Evolutionary conservation across 2,113 vertebrate genomes (phyloP).

Genomic region (Silurus glanis): DNA sequence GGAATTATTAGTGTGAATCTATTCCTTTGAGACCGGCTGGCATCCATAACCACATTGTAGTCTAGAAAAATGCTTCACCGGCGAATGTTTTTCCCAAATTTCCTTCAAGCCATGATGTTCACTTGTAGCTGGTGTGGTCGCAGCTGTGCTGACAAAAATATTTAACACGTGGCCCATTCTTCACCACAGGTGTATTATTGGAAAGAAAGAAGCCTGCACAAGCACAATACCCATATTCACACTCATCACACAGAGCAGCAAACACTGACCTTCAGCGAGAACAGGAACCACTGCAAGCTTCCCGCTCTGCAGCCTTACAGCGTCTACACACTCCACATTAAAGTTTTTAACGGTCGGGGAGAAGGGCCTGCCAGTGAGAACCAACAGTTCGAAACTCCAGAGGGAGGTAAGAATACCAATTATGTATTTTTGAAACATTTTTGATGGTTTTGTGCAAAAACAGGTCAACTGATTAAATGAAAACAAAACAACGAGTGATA

Average conservation of each 20-base stretch:
- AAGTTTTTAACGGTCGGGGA: conserved; percentile 87
- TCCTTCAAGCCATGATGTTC: background rate
- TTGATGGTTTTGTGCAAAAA: background rate
- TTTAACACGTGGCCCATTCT: background rate
- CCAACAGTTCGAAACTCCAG: conserved; percentile 83
- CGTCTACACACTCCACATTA: conserved; percentile 82
- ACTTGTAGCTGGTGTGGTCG: background rate
- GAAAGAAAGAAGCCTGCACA: conserved; percentile 78
- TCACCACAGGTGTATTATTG: conserved; percentile 86
- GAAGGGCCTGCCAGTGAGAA: conserved; percentile 84
- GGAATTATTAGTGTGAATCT: background rate
- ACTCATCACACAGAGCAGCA: conserved; percentile 82
- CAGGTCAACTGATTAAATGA: background rate
- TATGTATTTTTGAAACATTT: background rate
- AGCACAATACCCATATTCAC: conserved; percentile 66
- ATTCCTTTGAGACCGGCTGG: background rate
- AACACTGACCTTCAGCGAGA: conserved; percentile 83
- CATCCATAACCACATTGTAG: background rate
- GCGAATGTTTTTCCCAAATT: background rate
- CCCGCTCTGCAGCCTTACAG: conserved; percentile 88
- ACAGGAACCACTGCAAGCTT: conserved; percentile 84
- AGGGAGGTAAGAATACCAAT: conserved; percentile 83
- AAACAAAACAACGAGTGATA: background rate
- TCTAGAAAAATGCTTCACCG: background rate
- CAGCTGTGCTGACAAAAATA: background rate